Evolutionary conservation across 92 coral and sea anemone species (phyloP).

Genomic region (Epizoanthus ramosus): DNA sequence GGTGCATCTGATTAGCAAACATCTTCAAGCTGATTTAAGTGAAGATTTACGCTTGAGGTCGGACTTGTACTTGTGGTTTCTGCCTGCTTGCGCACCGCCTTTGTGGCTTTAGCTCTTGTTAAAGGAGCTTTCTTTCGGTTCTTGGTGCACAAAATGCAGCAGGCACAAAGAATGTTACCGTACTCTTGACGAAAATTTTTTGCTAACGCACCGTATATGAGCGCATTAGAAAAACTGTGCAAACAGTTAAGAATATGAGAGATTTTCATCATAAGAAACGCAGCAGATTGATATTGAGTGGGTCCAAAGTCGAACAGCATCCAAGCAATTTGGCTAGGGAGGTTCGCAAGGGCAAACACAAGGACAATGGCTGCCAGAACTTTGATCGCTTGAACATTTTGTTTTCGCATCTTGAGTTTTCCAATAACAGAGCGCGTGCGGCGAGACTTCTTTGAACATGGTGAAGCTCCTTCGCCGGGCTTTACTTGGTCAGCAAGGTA

Average conservation of each 20-base stretch:
- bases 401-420: constrained; percentile 21
- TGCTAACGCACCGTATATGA: constrained; percentile 37
- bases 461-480: constrained; percentile 1
- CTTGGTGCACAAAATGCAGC: neutral
- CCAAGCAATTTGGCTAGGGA: constrained; percentile 41
- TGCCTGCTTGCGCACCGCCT: neutral
- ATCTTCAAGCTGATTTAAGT: neutral
- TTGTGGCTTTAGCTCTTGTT: neutral
- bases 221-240: constrained; percentile 37
- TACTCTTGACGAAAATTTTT: constrained; percentile 32
- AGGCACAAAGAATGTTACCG: constrained; percentile 18
- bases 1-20: neutral
- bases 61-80: neutral
- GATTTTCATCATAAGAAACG: constrained; percentile 29
- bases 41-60: neutral
- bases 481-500: constrained; percentile 35
- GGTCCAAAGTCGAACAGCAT: constrained; percentile 19
- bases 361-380: constrained; percentile 29
- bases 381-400: constrained; percentile 30
- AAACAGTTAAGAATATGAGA: constrained; percentile 23
- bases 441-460: neutral
- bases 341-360: constrained; percentile 19
- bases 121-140: neutral
- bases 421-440: constrained; percentile 4
- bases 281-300: neutral